A percentile compares a stretch with the other conserved stretches of the same genome.
phyloP scores from a whole-genome alignment of 1,140 invertebrate species.

The Ericerus pela region DNA sequence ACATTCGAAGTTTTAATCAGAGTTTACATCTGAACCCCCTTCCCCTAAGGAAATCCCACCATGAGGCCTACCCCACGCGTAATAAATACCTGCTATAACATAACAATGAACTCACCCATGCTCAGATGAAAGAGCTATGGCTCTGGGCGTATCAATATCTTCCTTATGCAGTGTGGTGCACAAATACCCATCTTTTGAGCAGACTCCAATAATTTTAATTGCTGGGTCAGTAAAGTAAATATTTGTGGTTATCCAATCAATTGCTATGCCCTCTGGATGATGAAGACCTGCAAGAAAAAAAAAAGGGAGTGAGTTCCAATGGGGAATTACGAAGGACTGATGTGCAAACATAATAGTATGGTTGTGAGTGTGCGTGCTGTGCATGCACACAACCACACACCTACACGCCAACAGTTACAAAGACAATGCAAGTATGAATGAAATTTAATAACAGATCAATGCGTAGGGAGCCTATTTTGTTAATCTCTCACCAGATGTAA shows the following conservation, averaged over 20 bases:
- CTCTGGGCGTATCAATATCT: constrained; percentile 41
- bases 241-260: constrained; percentile 68
- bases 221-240: constrained; percentile 65
- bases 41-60: no score
- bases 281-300: constrained; percentile 41
- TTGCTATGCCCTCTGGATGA: constrained; percentile 54
- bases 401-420: no score
- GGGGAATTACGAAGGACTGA: neutral
- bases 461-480: neutral
- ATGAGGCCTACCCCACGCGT: no score
- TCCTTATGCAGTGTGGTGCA: constrained; percentile 45
- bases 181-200: constrained; percentile 41
- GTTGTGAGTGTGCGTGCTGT: no score
- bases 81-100: no score
- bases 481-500: neutral
- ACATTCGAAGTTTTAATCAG: no score
- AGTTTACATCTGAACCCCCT: no score
- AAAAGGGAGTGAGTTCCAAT: neutral
- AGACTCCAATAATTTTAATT: constrained; percentile 55
- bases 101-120: constrained; percentile 43
- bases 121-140: constrained; percentile 43
- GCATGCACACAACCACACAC: no score
- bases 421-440: no score
- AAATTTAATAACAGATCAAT: no score
- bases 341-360: no score